Base-by-base conservation (phyloP, 1,140 invertebrate genomes). In the Helicoverpa armigera region DNA sequence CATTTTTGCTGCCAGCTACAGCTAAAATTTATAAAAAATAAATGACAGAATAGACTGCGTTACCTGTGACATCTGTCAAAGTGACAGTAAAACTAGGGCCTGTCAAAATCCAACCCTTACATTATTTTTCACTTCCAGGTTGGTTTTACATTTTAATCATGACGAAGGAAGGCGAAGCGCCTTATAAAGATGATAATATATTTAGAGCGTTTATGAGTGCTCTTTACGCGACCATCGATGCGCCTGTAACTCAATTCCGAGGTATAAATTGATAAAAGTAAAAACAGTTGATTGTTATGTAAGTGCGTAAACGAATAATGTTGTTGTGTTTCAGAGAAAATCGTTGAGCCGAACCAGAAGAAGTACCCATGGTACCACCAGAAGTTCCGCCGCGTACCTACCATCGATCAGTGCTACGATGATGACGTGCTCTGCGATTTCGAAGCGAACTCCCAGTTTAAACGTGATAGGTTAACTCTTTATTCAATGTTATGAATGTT, bases 361-460 rank as follows among this genome's bases (percentile, higher is more conserved):
- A 95, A 97, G 72, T 98, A 98, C 89, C 96, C 97, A 7, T 99
- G 99, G 97, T 99, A 99, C 90, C 99, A 99, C 94, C 96, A 98
- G 87, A 96, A 97, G 86, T 99, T 97, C 90, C 96, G 96, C 12
- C 96, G 99, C 76, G 99, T 99, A 0, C 98, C 99, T 3, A 98
- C 98, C 10, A 98, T 99, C 86, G 99, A 99, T 91, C 96, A 99
- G 89, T 99, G 99, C 94, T 98, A 98, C 82, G 96, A 96, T 2
- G 97, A 98, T 89, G 99, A 99, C 95, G 85, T 95, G 29, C 95
- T 98, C 13, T 99, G 99, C 92, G 96, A 97, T 74, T 98, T 96
- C 87, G 99, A 99, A 96, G 99, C 99, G 0, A 96, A 99, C 88
- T 86, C 96, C 70, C 99, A 99, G 94, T 99, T 97, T 92, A 96